These are phyloP conservation scores for Itoplectis maculator DNA, from an alignment of 2,888 invertebrate species.

Conservation along the genomic window DNA sequence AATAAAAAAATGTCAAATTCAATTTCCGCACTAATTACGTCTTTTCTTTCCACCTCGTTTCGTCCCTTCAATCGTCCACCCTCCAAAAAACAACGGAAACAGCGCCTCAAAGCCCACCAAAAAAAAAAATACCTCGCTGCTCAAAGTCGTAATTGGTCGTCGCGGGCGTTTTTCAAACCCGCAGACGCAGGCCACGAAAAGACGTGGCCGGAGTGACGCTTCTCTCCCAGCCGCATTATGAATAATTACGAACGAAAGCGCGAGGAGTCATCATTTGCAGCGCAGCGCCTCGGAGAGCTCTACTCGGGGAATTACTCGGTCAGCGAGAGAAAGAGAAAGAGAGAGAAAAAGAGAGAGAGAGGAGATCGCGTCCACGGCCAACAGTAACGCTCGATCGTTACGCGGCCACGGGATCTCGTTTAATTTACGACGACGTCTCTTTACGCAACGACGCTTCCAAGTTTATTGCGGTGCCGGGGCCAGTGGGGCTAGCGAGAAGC, in stretches of 20 bases:
- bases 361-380: slow-evolving; percentile 29
- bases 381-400: slow-evolving; percentile 53
- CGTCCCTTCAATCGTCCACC: too few relatives aligned
- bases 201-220: background rate
- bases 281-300: background rate
- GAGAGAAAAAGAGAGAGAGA: too few relatives aligned
- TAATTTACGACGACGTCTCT: slow-evolving; percentile 69
- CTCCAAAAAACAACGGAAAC: background rate
- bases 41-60: too few relatives aligned
- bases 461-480: slow-evolving; percentile 63
- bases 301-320: slow-evolving; percentile 58
- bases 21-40: too few relatives aligned
- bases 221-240: background rate
- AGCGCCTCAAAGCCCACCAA: background rate
- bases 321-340: slow-evolving; percentile 46
- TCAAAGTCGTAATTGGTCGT: background rate
- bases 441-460: slow-evolving; percentile 69
- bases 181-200: background rate
- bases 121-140: background rate
- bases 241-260: slow-evolving; percentile 36
- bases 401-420: slow-evolving; percentile 66
- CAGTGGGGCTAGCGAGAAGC: slow-evolving; percentile 21
- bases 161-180: background rate
- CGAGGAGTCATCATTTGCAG: slow-evolving; percentile 3
- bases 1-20: too few relatives aligned